Evolutionary conservation across 2,113 vertebrate genomes (phyloP), one percentile per base, ranked within the genome.

Genomic region (Petrocephalus microphthalmus): DNA sequence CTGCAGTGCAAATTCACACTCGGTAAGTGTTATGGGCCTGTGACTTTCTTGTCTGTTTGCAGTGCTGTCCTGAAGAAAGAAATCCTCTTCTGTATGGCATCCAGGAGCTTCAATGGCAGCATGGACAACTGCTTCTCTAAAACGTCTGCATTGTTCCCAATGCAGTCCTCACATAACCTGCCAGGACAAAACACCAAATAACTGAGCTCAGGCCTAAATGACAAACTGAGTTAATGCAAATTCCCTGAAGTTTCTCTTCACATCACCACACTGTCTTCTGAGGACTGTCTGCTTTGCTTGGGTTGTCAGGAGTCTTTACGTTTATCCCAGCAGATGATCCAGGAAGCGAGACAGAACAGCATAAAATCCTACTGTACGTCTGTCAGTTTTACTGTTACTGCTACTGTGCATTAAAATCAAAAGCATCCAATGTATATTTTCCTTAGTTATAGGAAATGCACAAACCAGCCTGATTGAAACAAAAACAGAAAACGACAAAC

Each of bases 81-180:
- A 83, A 96, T 96, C 92, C 96, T 97, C 89, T 93, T 96, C 93
- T 96, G 91, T 47, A 97, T 96, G 1, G 96, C 94, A 74, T 95
- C 93, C 52, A 95, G 89, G 0, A 99, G 95, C 90, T 96, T 96
- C 17, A 94, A 89, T 87, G 98, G 98, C 89, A 99, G 93, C 52
- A 94, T 92, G 1, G 94, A 93, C 47, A 99, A 95, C 52, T 98
- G 96, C 49, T 89, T 94, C 94, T 94, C 91, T 37, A 99, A 89
- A 33, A 92, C 92, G 49, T 89, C 5, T 25, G 94, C 91, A 8
- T 96, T 97, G 91, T 96, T 97, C 57, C 97, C 97, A 81, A 99
- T 96, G 92, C 94, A 97, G 93, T 99, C 97, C 11, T 97, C 95
- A 90, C 96, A 97, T 89, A 96, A 95, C 93, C 98, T 99, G 91